Conservation (phyloP, 2,113 vertebrate species). For the Hystrix cristata region DNA sequence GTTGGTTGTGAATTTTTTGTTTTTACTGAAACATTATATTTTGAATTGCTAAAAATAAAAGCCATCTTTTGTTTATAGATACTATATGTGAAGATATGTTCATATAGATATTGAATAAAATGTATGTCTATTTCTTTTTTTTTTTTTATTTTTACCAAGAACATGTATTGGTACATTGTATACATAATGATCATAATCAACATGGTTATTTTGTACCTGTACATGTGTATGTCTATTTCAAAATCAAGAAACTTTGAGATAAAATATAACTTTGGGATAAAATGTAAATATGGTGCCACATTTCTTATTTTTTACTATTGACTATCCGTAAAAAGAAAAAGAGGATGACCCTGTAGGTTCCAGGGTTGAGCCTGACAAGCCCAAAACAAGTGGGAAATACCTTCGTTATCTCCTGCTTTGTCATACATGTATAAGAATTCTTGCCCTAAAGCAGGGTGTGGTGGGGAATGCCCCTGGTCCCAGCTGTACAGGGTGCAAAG, state of each 20-base stretch:
- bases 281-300: background rate
- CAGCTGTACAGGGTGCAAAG: background rate
- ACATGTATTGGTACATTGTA: too few species aligned
- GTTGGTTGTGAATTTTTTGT: background rate
- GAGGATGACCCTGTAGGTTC: background rate
- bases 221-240: background rate
- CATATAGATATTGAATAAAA: background rate
- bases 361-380: background rate
- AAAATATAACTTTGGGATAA: background rate
- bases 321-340: background rate
- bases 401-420: background rate
- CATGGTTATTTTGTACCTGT: too few species aligned
- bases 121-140: background rate
- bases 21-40: constrained; percentile 1
- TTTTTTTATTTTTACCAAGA: too few species aligned
- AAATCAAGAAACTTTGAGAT: background rate
- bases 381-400: background rate
- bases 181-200: too few species aligned
- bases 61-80: background rate
- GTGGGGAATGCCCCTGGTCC: background rate
- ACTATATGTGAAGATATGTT: background rate
- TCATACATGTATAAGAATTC: background rate
- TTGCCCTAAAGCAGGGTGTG: background rate
- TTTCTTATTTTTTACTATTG: constrained; percentile 4
- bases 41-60: background rate